Evolutionary conservation across 2,113 vertebrate species (phyloP).

Genomic region (Chionomys nivalis): DNA sequence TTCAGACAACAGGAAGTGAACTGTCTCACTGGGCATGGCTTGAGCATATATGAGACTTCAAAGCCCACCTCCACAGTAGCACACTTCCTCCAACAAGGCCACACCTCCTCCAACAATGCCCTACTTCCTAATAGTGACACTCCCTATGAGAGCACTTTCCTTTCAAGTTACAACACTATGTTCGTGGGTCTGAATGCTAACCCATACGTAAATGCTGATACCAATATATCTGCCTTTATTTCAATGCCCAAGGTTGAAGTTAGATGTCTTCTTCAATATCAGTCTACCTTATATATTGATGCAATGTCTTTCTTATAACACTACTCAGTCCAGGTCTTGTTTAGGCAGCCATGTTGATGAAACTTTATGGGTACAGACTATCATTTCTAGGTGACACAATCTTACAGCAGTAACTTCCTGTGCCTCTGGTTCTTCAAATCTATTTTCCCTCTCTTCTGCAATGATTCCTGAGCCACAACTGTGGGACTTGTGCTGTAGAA

Average conservation of each 20-base stretch:
- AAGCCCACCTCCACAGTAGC: not conserved
- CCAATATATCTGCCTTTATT: not conserved
- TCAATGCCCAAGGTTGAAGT: fast-evolving
- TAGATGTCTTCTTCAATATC: not conserved
- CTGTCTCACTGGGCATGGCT: not conserved
- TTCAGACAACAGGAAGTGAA: not conserved
- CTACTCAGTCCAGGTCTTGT: not conserved
- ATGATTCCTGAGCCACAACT: not conserved
- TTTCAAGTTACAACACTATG: not conserved
- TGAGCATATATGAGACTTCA: not conserved
- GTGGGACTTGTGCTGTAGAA: not conserved
- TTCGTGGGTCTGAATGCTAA: not conserved
- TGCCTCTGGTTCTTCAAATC: not conserved
- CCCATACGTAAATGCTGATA: not conserved
- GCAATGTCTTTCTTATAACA: not conserved
- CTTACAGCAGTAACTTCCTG: not conserved
- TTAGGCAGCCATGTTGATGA: not conserved
- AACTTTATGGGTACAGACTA: not conserved
- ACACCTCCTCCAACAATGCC: not conserved
- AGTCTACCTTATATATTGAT: not conserved
- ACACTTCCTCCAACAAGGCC: not conserved
- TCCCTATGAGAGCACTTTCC: not conserved
- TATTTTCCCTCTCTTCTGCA: not conserved
- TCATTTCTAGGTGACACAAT: not conserved
- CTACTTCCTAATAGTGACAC: not conserved